Conservation (phyloP, 2,888 invertebrate genomes). For the Dolomedes plantarius region DNA sequence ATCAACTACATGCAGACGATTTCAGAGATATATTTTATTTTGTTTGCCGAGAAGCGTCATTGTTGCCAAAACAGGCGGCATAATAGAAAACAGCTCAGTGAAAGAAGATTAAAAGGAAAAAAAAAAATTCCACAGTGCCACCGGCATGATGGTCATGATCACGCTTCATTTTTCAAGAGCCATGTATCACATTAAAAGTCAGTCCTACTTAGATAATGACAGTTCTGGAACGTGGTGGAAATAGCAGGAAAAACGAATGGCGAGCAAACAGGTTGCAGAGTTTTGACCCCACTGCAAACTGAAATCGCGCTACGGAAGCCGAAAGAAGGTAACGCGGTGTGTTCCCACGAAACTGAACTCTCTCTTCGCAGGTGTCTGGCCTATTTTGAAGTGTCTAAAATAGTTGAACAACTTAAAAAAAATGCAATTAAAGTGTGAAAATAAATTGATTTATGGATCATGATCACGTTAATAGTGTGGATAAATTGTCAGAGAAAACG, state of each 20-base stretch:
- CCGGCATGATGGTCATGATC: constrained; percentile 5
- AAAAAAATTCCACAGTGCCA: not conserved
- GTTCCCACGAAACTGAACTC: not conserved
- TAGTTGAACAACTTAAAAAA: no score
- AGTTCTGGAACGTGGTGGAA: constrained; percentile 8
- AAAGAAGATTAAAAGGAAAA: not conserved
- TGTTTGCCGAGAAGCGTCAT: not conserved
- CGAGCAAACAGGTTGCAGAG: not conserved
- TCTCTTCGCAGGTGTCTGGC: not conserved
- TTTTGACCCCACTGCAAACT: not conserved
- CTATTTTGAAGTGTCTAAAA: no score
- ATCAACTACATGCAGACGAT: no score
- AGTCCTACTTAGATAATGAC: constrained; percentile 2
- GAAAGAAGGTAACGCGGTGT: not conserved
- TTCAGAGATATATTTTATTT: no score
- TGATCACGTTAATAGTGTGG: no score
- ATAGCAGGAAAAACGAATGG: not conserved
- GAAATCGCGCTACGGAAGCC: not conserved
- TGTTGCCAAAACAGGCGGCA: not conserved
- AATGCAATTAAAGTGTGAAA: no score
- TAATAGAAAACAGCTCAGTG: not conserved
- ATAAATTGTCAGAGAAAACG: no score
- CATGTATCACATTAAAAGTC: not conserved
- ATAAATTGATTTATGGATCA: no score
- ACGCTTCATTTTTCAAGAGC: not conserved